These are phyloP conservation scores for Liopterus haemorrhoidalis DNA, from an alignment of 2,888 invertebrate species.

Conservation along the genomic window DNA sequence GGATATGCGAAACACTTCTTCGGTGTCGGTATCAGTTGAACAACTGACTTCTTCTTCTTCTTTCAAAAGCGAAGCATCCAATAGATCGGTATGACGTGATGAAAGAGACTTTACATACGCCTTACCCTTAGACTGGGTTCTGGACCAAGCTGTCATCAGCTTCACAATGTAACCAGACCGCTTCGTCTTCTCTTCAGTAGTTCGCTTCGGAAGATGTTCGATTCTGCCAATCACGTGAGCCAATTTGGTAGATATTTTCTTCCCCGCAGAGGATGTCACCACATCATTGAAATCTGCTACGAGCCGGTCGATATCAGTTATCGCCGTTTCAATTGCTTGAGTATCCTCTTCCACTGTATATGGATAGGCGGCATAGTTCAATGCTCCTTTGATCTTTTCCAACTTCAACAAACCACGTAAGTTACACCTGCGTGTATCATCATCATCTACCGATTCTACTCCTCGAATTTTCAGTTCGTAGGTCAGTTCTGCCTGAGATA, in stretches of 20 bases:
- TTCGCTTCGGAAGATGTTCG: neutral
- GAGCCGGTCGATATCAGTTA: neutral
- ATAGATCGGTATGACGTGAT: too few relatives aligned
- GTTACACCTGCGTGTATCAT: neutral
- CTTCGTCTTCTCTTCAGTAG: neutral
- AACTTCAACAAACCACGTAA: neutral
- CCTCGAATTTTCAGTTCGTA: constrained; percentile 6
- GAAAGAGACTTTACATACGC: neutral
- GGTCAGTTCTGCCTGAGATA: neutral
- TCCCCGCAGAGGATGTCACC: neutral
- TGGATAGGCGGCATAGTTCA: neutral
- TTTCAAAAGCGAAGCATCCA: too few relatives aligned
- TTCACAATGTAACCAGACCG: neutral
- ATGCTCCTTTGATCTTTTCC: neutral
- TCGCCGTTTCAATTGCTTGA: neutral
- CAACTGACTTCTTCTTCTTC: too few relatives aligned
- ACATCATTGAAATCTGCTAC: neutral
- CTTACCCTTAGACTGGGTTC: neutral
- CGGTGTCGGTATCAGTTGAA: too few relatives aligned
- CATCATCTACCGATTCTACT: neutral
- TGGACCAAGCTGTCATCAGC: neutral
- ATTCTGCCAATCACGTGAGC: constrained; percentile 1
- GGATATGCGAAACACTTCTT: too few relatives aligned
- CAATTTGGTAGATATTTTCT: constrained; percentile 2
- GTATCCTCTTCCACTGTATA: constrained; percentile 1